These are phyloP conservation scores for Ashinkailepas kermadecensis DNA, from an alignment of 2,888 invertebrate species.

Conservation along the genomic window DNA sequence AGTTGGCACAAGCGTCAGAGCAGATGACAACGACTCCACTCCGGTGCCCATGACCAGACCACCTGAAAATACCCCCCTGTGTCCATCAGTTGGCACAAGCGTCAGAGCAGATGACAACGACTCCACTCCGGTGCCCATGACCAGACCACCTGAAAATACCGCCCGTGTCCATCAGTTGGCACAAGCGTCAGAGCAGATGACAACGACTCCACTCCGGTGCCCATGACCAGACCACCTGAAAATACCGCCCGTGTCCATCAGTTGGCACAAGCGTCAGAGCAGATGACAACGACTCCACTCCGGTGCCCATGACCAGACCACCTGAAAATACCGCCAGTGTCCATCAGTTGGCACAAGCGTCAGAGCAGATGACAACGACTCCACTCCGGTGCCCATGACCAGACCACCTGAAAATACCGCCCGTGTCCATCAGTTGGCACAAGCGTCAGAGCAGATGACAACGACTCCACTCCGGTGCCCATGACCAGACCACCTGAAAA, in stretches of 20 bases:
- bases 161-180: no score
- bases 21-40: conserved; percentile 59
- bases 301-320: conserved; percentile 72
- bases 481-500: conserved; percentile 60
- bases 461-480: conserved; percentile 76
- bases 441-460: no score
- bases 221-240: conserved; percentile 66
- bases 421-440: no score
- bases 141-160: conserved; percentile 53
- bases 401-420: conserved; percentile 51
- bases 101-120: conserved; percentile 43
- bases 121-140: conserved; percentile 76
- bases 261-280: no score
- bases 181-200: no score
- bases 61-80: conserved; percentile 42
- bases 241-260: not conserved
- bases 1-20: no score
- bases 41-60: conserved; percentile 75
- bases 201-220: conserved; percentile 74
- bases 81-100: no score
- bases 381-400: conserved; percentile 74
- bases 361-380: conserved; percentile 49
- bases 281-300: conserved; percentile 63
- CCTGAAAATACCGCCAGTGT: conserved; percentile 41
- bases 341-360: no score